Conservation (phyloP, 2,888 invertebrate genomes). For the Parnassius apollo region DNA sequence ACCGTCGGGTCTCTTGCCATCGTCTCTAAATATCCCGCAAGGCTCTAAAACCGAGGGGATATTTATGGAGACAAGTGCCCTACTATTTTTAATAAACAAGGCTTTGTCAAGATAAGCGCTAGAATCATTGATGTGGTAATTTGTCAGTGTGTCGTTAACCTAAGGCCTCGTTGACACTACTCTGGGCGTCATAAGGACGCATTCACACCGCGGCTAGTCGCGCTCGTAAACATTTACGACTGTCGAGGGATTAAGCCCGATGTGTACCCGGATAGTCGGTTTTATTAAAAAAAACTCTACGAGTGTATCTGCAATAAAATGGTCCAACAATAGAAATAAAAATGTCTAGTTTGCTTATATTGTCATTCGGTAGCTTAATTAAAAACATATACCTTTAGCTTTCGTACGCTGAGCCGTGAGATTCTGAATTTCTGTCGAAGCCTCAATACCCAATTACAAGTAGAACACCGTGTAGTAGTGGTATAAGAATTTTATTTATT, state of each 20-base stretch:
- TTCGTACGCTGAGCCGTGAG: too few relatives aligned
- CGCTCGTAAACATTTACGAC: constrained; percentile 77
- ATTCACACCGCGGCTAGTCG: constrained; percentile 68
- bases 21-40: too few relatives aligned
- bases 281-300: constrained; percentile 60
- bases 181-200: constrained; percentile 73
- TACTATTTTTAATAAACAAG: too few relatives aligned
- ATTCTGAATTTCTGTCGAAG: too few relatives aligned
- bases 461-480: too few relatives aligned
- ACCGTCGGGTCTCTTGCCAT: too few relatives aligned
- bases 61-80: too few relatives aligned
- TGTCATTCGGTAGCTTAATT: background rate
- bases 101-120: too few relatives aligned
- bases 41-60: too few relatives aligned
- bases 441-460: too few relatives aligned
- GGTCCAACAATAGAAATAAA: constrained; percentile 27
- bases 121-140: too few relatives aligned
- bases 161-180: constrained; percentile 56
- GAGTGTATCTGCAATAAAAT: constrained; percentile 31
- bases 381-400: constrained; percentile 3
- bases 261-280: constrained; percentile 44
- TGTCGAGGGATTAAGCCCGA: constrained; percentile 65
- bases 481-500: too few relatives aligned
- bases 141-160: constrained; percentile 36
- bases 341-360: background rate